phyloP scores from a whole-genome alignment of 37 sponge, comb jelly and placozoan species.

The Halichondria panicea region DNA sequence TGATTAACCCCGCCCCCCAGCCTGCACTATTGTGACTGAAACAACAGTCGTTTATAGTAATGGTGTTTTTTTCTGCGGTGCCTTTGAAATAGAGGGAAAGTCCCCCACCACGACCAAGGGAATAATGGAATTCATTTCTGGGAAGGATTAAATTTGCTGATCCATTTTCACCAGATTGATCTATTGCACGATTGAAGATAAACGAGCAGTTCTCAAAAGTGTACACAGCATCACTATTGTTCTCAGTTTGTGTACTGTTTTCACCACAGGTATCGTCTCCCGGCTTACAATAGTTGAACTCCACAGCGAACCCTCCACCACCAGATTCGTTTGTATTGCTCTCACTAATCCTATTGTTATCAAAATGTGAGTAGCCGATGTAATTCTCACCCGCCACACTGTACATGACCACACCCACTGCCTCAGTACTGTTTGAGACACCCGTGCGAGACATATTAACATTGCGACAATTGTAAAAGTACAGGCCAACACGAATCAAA shows the following conservation, averaged over 20 bases:
- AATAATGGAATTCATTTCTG: neutral
- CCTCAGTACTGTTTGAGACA: neutral
- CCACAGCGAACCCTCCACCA: slow-evolving; percentile 1
- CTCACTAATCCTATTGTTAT: neutral
- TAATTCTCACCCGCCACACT: neutral
- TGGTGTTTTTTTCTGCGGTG: neutral
- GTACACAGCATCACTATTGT: neutral
- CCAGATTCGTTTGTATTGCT: neutral
- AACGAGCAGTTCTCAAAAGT: neutral
- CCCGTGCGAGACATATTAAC: neutral
- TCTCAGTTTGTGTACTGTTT: neutral
- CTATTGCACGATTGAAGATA: neutral
- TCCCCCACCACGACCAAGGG: neutral
- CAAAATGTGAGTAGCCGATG: neutral
- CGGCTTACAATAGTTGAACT: neutral
- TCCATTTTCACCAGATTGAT: neutral
- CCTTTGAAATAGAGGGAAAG: neutral
- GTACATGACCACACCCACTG: neutral
- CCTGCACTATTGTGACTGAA: slow-evolving; percentile 4
- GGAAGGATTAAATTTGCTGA: neutral
- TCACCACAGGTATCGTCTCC: neutral
- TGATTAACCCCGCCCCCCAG: neutral
- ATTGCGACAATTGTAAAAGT: neutral
- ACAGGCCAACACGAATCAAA: neutral
- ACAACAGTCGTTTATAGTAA: neutral